These are phyloP conservation scores for Agapornis canus DNA, from an alignment of 2,797 vertebrate genomes.

Conservation along the genomic window DNA sequence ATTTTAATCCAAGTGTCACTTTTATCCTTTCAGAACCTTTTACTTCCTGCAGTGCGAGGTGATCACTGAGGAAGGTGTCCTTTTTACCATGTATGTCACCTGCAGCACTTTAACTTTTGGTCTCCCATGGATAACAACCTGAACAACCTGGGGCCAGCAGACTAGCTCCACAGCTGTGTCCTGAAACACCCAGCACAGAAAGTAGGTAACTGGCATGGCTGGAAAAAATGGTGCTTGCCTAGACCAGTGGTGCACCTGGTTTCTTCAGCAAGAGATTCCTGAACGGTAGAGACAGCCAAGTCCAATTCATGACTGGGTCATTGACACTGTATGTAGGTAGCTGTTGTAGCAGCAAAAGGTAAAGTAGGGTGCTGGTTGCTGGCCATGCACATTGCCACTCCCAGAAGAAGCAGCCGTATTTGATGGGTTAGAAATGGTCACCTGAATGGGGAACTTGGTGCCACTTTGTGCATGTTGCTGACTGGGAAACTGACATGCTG, in stretches of 20 bases:
- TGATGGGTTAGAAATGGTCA: not conserved
- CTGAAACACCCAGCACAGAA: not conserved
- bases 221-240: not conserved
- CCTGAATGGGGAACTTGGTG: fast-evolving
- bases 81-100: not conserved
- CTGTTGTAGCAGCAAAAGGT: not conserved
- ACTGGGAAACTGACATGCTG: not conserved
- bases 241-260: not conserved
- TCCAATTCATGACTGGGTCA: not conserved
- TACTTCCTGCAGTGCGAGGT: not conserved
- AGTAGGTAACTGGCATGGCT: not conserved
- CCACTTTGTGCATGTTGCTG: not conserved
- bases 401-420: not conserved
- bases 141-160: not conserved
- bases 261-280: not conserved
- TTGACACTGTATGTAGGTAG: not conserved
- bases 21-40: not conserved
- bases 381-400: not conserved
- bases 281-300: not conserved
- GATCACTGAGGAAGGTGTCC: not conserved
- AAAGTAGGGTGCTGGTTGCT: not conserved
- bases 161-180: not conserved
- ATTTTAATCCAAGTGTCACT: not conserved
- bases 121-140: not conserved
- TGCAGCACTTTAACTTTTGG: not conserved